A percentile compares a stretch with the other conserved stretches of the same genome.
Evolutionary conservation across 2,797 vertebrate genomes (phyloP).

Genomic region (Steatocranus sp.): DNA sequence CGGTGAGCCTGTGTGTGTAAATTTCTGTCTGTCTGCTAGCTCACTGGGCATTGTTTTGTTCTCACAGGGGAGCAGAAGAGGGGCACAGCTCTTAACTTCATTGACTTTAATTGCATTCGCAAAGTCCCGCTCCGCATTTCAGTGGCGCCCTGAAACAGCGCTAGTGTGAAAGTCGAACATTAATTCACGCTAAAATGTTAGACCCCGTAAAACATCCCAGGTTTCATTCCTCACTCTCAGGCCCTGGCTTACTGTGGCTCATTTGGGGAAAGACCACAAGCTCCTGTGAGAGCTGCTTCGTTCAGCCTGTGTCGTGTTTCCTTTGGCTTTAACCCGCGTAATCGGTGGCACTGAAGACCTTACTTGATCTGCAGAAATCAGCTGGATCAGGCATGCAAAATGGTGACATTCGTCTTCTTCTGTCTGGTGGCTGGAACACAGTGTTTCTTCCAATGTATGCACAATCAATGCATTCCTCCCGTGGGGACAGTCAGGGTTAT

Average conservation of each 20-base stretch:
- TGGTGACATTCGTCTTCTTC: background rate
- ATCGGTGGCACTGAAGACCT: background rate
- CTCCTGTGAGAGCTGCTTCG: background rate
- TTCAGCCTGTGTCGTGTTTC: background rate
- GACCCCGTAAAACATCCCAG: background rate
- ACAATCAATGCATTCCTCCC: slow-evolving; percentile 42
- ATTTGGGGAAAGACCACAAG: background rate
- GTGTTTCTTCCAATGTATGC: slow-evolving; percentile 25
- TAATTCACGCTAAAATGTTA: background rate
- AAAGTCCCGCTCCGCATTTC: background rate
- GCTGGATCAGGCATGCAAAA: background rate
- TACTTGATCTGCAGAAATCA: background rate
- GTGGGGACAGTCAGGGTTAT: slow-evolving; percentile 34
- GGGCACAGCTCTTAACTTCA: slow-evolving; percentile 19
- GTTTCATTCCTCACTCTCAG: background rate
- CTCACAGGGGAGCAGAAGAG: background rate
- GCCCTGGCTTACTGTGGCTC: background rate
- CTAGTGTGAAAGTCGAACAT: background rate
- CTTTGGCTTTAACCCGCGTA: background rate
- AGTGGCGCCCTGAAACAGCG: slow-evolving; percentile 6
- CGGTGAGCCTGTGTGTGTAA: background rate
- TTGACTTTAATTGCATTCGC: slow-evolving; percentile 35
- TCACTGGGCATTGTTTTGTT: slow-evolving; percentile 12
- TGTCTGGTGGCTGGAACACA: background rate
- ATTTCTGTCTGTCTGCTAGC: background rate